phyloP scores from a whole-genome alignment of 2,888 invertebrate genomes.

The Ptycholaimellus sp. region DNA sequence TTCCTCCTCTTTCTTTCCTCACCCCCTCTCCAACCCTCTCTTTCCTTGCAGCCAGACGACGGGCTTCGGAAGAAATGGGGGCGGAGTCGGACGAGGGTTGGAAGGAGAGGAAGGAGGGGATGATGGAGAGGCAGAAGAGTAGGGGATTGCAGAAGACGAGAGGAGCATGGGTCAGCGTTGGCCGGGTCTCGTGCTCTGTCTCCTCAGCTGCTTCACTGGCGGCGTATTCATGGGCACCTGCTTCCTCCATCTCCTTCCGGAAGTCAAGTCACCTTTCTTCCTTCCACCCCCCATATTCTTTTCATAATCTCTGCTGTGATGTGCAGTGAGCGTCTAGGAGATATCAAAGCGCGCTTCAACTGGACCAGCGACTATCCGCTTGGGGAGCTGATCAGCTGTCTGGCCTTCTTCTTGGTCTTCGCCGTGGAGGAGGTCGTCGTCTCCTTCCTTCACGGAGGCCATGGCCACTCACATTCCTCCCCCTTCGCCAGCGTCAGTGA shows the following conservation, averaged over 20 bases:
- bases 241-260: slow-evolving; percentile 36
- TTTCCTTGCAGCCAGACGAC: no score
- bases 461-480: slow-evolving; percentile 2
- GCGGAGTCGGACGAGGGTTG: no score
- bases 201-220: slow-evolving; percentile 36
- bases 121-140: no score
- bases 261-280: slow-evolving; percentile 23
- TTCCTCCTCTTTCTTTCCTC: no score
- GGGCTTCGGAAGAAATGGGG: no score
- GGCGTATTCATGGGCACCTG: slow-evolving; percentile 38
- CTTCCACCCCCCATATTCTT: not conserved
- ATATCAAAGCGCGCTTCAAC: slow-evolving; percentile 2
- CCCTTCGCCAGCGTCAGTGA: no score
- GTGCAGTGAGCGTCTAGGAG: slow-evolving; percentile 3
- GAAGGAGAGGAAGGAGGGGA: no score
- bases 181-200: slow-evolving; percentile 20
- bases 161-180: no score
- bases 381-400: slow-evolving; percentile 20
- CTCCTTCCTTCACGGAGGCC: not conserved
- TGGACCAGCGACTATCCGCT: slow-evolving; percentile 15
- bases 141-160: no score
- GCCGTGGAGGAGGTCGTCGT: slow-evolving; percentile 18
- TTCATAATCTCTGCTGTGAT: not conserved
- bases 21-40: no score
- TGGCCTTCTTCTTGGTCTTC: slow-evolving; percentile 23